These are phyloP conservation scores for Sinhomidia bicolor DNA, from an alignment of 2,888 invertebrate genomes.

Conservation along the genomic window DNA sequence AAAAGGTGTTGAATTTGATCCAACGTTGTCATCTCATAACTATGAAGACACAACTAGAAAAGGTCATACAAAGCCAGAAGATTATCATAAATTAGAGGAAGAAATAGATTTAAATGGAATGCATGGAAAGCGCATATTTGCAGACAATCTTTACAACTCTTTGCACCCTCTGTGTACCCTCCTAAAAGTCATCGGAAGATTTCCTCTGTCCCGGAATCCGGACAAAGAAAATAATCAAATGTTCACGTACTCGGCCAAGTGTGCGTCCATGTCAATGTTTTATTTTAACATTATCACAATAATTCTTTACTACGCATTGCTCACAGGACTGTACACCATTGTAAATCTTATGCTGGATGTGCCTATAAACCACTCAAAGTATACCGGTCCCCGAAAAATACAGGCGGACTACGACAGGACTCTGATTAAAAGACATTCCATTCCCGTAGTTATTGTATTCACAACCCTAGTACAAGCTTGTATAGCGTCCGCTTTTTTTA, in stretches of 20 bases:
- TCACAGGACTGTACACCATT: background rate
- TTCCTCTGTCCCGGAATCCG: background rate
- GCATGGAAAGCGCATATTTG: conserved; percentile 38
- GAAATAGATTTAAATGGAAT: conserved; percentile 26
- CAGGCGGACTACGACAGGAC: background rate
- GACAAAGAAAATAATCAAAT: background rate
- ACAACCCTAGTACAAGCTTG: conserved; percentile 7
- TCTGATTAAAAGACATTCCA: background rate
- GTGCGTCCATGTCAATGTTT: background rate
- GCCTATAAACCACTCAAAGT: background rate
- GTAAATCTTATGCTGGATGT: background rate
- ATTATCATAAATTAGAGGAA: background rate
- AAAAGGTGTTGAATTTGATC: conserved; percentile 7
- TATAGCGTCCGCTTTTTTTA: conserved; percentile 7
- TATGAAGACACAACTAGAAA: background rate
- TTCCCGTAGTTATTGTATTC: conserved; percentile 40
- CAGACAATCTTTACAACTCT: background rate
- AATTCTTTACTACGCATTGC: background rate
- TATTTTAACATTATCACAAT: conserved; percentile 12
- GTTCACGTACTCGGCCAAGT: background rate
- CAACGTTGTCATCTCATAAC: background rate
- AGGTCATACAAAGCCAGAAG: background rate
- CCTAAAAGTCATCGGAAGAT: background rate
- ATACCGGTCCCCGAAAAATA: too few relatives aligned
- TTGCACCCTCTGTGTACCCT: background rate